Conservation (phyloP, 2,888 invertebrate species). For the Phymatocera aterrima region DNA sequence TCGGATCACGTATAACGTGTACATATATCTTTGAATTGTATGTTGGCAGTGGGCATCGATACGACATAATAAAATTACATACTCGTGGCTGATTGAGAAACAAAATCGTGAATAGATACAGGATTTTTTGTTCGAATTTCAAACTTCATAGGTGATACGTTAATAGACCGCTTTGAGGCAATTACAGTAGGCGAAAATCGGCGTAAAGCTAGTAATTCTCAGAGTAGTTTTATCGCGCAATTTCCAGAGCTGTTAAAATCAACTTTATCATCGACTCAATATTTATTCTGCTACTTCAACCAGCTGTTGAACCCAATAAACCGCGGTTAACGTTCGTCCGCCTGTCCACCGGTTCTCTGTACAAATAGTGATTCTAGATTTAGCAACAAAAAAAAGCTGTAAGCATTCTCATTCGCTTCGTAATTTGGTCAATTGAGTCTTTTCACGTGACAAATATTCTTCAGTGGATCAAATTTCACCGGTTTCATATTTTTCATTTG, state of each 20-base stretch:
- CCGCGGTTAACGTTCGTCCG: not conserved
- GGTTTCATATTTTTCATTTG: not conserved
- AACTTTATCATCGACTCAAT: not conserved
- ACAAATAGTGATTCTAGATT: not conserved
- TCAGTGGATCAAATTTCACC: not conserved
- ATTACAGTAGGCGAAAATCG: not conserved
- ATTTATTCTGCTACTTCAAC: conserved; percentile 24
- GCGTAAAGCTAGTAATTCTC: not conserved
- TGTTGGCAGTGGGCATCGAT: conserved; percentile 16
- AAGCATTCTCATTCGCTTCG: not conserved
- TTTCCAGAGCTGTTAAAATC: conserved; percentile 16
- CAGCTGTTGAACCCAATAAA: not conserved
- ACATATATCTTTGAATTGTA: not conserved
- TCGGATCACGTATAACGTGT: not conserved
- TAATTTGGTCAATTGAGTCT: not conserved
- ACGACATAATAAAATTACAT: not conserved
- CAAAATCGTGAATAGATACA: not conserved
- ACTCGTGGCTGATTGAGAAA: not conserved
- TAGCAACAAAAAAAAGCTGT: not conserved
- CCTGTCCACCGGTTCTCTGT: not conserved
- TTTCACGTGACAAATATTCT: not conserved
- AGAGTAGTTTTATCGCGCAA: not conserved
- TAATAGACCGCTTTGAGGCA: not conserved
- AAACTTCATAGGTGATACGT: not conserved
- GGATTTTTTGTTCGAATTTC: not conserved